Conservation (phyloP, 2,113 vertebrate genomes). For the Oryzias celebensis region DNA sequence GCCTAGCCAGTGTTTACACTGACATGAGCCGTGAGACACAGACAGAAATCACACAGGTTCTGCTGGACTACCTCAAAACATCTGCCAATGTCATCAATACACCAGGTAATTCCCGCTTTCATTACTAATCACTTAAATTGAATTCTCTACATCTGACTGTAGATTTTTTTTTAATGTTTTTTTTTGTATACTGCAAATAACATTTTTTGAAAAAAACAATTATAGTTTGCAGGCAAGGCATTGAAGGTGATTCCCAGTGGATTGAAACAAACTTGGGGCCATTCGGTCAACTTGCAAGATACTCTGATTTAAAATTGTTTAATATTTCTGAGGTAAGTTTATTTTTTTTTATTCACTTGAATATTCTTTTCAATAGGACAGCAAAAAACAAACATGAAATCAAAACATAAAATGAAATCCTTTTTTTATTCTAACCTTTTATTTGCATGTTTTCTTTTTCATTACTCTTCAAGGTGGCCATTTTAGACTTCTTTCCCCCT, state of each 20-base stretch:
- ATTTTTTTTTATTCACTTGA: too few relatives aligned
- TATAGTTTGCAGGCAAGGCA: constrained; percentile 10
- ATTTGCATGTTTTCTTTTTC: too few relatives aligned
- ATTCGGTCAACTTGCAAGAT: constrained; percentile 1
- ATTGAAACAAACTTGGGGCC: constrained; percentile 32
- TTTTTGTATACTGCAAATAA: too few relatives aligned
- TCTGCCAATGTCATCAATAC: background rate
- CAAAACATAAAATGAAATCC: background rate
- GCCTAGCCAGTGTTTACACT: constrained; percentile 7
- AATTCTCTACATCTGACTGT: too few relatives aligned
- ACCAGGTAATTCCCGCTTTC: constrained; percentile 1
- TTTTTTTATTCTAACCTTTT: background rate
- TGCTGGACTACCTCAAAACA: constrained; percentile 22
- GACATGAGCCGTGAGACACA: background rate
- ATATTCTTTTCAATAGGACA: too few relatives aligned
- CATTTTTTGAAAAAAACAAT: background rate
- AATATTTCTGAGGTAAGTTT: constrained; percentile 20
- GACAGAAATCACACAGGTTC: background rate
- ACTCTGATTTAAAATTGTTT: constrained; percentile 20
- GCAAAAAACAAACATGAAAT: too few relatives aligned
- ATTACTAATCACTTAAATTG: too few relatives aligned
- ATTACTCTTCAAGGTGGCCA: background rate
- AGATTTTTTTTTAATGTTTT: too few relatives aligned
- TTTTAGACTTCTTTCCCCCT: constrained; percentile 23
- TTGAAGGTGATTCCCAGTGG: constrained; percentile 17